phyloP scores from a whole-genome alignment of 2,797 vertebrate genomes.

The Labroides dimidiatus region DNA sequence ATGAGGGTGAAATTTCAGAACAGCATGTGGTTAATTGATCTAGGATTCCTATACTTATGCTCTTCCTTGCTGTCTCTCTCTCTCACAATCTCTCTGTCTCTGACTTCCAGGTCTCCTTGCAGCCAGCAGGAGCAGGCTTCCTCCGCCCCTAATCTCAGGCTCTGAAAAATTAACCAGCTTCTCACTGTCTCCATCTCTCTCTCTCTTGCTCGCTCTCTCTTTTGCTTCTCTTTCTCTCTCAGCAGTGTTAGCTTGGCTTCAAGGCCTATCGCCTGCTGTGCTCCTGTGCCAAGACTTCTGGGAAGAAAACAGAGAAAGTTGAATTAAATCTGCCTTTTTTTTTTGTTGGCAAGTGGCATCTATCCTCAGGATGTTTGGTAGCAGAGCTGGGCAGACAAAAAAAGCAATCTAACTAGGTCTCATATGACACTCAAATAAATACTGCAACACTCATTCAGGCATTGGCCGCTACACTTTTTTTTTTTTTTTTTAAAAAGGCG shows the following conservation, averaged over 20 bases:
- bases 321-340: slow-evolving; percentile 49
- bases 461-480: slow-evolving; percentile 31
- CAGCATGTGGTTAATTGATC: slow-evolving; percentile 69
- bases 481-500: slow-evolving; percentile 10
- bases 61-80: slow-evolving; percentile 8
- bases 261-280: slow-evolving; percentile 28
- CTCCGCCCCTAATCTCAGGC: slow-evolving; percentile 40
- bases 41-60: slow-evolving; percentile 43
- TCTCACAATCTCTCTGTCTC: slow-evolving; percentile 4
- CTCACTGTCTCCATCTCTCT: neutral
- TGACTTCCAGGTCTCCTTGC: slow-evolving; percentile 41
- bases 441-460: slow-evolving; percentile 58
- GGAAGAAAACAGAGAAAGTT: slow-evolving; percentile 57
- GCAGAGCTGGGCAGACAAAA: slow-evolving; percentile 54
- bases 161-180: slow-evolving; percentile 47
- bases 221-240: neutral
- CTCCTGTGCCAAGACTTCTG: slow-evolving; percentile 56
- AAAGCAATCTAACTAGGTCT: slow-evolving; percentile 69
- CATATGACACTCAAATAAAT: slow-evolving; percentile 67
- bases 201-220: neutral
- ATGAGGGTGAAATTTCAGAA: slow-evolving; percentile 71
- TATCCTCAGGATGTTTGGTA: slow-evolving; percentile 66
- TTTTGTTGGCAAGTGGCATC: slow-evolving; percentile 44
- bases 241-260: slow-evolving; percentile 53
- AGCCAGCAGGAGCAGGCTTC: slow-evolving; percentile 45